A percentile compares a stretch with the other conserved stretches of the same genome.
phyloP scores from a whole-genome alignment of 2,113 vertebrate genomes.

The Urocitellus parryii region DNA sequence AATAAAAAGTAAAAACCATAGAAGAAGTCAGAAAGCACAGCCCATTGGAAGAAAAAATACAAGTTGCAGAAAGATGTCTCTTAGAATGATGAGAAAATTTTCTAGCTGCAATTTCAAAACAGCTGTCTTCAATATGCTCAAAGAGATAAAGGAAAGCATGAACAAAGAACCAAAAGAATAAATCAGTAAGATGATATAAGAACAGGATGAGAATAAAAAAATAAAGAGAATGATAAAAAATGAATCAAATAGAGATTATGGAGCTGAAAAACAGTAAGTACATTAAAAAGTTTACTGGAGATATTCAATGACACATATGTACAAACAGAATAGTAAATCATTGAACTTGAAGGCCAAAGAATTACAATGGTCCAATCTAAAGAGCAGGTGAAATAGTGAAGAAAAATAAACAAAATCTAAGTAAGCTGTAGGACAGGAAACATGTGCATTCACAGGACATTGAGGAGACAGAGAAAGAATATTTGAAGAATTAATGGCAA shows the following conservation, averaged over 20 bases:
- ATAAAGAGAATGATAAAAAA: background rate
- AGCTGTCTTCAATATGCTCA: background rate
- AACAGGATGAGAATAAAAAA: background rate
- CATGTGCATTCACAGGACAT: background rate
- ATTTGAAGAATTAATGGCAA: background rate
- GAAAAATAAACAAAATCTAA: background rate
- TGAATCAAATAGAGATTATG: background rate
- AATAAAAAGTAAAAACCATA: background rate
- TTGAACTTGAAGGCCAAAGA: background rate
- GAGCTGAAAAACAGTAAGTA: background rate
- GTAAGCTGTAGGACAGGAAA: background rate
- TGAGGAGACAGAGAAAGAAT: fast-evolving
- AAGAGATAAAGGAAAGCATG: background rate
- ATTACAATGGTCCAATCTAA: background rate
- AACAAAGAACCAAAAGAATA: background rate
- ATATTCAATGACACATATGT: background rate
- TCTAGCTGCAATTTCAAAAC: no score
- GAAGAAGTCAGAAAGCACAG: background rate
- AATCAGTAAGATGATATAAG: background rate
- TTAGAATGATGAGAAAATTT: background rate
- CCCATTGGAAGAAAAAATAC: background rate
- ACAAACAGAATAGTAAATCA: background rate
- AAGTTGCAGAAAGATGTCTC: background rate
- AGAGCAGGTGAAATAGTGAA: background rate
- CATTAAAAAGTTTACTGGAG: background rate